Conservation (phyloP, 2,888 invertebrate genomes). For the Prenolepis imparis region DNA sequence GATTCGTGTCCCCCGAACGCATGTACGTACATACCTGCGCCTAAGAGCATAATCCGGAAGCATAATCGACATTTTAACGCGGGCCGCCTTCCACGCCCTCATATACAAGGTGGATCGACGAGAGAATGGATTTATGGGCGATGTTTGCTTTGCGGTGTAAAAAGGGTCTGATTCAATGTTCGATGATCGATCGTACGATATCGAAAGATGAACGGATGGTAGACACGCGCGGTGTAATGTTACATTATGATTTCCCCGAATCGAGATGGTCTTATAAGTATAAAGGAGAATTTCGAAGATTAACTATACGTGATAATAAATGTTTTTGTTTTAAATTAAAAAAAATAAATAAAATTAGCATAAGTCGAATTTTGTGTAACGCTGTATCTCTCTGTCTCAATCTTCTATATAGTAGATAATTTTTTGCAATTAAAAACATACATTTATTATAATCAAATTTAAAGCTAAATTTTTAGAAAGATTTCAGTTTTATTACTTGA, state of each 20-base stretch:
- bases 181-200: constrained; percentile 67
- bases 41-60: constrained; percentile 36
- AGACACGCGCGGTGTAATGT: constrained; percentile 34
- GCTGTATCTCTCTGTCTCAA: background rate
- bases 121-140: constrained; percentile 64
- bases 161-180: constrained; percentile 68
- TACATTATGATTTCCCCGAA: constrained; percentile 24
- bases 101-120: constrained; percentile 59
- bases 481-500: background rate
- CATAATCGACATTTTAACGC: constrained; percentile 33
- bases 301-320: background rate
- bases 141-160: constrained; percentile 52
- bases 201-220: constrained; percentile 12
- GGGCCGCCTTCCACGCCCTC: constrained; percentile 54
- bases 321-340: background rate
- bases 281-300: background rate
- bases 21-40: constrained; percentile 49
- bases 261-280: constrained; percentile 28
- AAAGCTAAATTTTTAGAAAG: constrained; percentile 1
- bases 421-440: background rate
- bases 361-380: background rate
- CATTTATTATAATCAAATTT: background rate
- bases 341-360: background rate
- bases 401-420: background rate
- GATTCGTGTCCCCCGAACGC: constrained; percentile 41